Percentiles rank a stretch among this genome's conserved stretches.
These are phyloP conservation scores for Aurelia aurita DNA, from an alignment of 30 jellyfish, hydroid and myxozoan species.

Conservation along the genomic window DNA sequence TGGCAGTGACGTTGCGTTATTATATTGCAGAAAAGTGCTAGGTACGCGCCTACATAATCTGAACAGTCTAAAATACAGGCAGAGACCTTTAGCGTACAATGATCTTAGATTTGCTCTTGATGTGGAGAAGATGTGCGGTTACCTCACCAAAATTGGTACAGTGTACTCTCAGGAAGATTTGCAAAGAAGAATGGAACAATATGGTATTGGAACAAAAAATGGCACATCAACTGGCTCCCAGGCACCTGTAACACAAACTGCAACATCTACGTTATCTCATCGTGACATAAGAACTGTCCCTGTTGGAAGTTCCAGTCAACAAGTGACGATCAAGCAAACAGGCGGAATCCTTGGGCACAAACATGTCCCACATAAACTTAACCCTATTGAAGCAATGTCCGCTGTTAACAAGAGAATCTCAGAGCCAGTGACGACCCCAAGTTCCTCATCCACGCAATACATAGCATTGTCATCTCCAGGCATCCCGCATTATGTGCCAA, in stretches of 20 bases:
- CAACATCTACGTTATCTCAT: not conserved
- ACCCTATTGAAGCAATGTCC: slow-evolving; percentile 86
- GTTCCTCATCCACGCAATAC: slow-evolving; percentile 43
- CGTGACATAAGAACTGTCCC: not conserved
- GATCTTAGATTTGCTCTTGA: slow-evolving; percentile 85
- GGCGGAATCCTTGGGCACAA: not conserved
- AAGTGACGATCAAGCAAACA: not conserved
- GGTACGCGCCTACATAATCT: slow-evolving; percentile 94
- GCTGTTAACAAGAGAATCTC: slow-evolving; percentile 78
- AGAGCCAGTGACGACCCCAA: slow-evolving; percentile 33
- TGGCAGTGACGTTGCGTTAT: slow-evolving; percentile 96
- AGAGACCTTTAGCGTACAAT: slow-evolving; percentile 87
- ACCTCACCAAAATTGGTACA: slow-evolving; percentile 80
- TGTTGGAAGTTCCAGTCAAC: not conserved
- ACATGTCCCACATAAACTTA: slow-evolving; percentile 38
- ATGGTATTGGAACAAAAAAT: slow-evolving; percentile 18
- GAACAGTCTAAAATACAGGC: slow-evolving; percentile 91
- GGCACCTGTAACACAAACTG: slow-evolving; percentile 26
- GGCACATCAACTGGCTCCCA: slow-evolving; percentile 13
- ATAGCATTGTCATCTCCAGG: slow-evolving; percentile 72
- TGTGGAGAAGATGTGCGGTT: slow-evolving; percentile 83
- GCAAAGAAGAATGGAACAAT: slow-evolving; percentile 83
- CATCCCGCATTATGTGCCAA: slow-evolving; percentile 52
- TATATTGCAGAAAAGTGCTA: slow-evolving; percentile 88
- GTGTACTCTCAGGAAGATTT: slow-evolving; percentile 95